phyloP scores from a whole-genome alignment of 2,113 vertebrate genomes.

The Caranx ignobilis region DNA sequence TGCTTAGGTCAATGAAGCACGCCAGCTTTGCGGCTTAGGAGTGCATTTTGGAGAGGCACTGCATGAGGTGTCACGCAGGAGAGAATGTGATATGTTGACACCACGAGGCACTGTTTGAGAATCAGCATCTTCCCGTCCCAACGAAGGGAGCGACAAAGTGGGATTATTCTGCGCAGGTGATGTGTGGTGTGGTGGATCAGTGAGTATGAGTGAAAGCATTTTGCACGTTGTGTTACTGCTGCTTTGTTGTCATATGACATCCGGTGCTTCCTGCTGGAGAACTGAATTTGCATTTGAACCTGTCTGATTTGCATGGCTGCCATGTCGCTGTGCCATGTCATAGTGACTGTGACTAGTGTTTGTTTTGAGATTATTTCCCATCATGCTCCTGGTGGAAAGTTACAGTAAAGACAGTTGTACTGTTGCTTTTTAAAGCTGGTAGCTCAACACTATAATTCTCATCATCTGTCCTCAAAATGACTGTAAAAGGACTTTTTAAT shows the following conservation, averaged over 20 bases:
- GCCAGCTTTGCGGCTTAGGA: constrained; percentile 34
- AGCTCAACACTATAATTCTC: no score
- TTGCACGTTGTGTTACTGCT: background rate
- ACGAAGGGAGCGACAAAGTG: background rate
- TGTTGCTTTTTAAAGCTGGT: no score
- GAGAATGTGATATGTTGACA: constrained; percentile 64
- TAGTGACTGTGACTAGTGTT: no score
- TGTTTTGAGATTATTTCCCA: no score
- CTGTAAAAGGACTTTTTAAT: no score
- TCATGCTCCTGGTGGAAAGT: no score
- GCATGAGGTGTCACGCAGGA: constrained; percentile 50
- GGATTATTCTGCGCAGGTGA: constrained; percentile 15
- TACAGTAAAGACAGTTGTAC: no score
- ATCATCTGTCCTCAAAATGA: no score
- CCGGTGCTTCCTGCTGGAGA: background rate
- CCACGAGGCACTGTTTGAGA: constrained; percentile 48
- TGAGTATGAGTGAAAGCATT: background rate
- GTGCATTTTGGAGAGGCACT: constrained; percentile 21
- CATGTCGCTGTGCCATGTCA: constrained; percentile 3
- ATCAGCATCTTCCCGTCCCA: constrained; percentile 38
- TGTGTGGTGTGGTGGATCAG: background rate
- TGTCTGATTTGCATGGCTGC: constrained; percentile 12
- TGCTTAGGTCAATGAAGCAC: constrained; percentile 1
- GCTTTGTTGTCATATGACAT: background rate
- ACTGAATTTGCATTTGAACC: constrained; percentile 15